Evolutionary conservation across 2,797 vertebrate species (phyloP), one percentile per base, ranked within the genome.

Genomic region (Cryptoprocta ferox): DNA sequence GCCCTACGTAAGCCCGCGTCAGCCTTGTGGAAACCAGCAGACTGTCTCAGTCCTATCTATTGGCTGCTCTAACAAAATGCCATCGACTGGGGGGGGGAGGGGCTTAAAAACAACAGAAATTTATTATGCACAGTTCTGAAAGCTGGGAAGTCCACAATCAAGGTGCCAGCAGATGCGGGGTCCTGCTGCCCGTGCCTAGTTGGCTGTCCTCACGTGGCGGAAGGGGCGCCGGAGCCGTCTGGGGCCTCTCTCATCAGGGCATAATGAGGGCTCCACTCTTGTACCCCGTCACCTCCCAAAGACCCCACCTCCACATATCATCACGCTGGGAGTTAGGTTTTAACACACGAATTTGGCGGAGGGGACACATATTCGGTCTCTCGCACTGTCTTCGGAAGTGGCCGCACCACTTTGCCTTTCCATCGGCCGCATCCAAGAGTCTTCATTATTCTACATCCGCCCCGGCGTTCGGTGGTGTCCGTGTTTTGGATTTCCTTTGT

Each of bases 41-140:
- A 7, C 35, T 30, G 73, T 75, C 83, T 59, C 42, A 16, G 59
- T 26, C 78, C 42, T 4, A 19, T 28, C 24, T 21, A 28, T 28
- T 15, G 76, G 59, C 32, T 66, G 14, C 76, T 37, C 2, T 75
- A 13, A 92, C 30, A 45, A 37, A 84, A 65, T 3, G 0, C 82
- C 35, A 18, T 5, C 26, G 66, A 42, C 12, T 5, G 0, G 30
- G 32, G 5, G 15, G 0, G 11, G 26, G 15, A 59, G 32, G 16
- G 21, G 21, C 56, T 80, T 42, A 37, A 37, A 95, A 26, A 35
- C 30, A 18, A 28, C 15, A 3, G 13, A 73, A 35, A 37, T 32
- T 13, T 65, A 30, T 53, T 75, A 63, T 79, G 56, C 37, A 30
- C 10, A 48, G 26, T 66, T 82, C 68, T 66, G 82, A 66, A 66